Conservation (phyloP, 2,888 invertebrate genomes). For the Aricia artaxerxes region DNA sequence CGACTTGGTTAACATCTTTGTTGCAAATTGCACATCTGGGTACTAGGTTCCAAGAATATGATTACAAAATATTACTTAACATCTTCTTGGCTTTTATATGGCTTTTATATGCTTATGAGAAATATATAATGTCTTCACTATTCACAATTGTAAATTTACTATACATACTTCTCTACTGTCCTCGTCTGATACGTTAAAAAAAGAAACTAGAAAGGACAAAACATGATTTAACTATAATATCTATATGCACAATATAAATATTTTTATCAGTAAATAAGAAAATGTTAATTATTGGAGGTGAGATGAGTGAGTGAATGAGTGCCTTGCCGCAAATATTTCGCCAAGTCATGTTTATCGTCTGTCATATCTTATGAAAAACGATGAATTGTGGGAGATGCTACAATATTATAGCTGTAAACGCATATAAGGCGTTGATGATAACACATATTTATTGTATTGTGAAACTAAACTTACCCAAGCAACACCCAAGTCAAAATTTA, state of each 20-base stretch:
- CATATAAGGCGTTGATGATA: background rate
- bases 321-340: too few relatives aligned
- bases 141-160: background rate
- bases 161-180: background rate
- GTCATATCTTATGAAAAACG: too few relatives aligned
- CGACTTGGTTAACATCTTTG: background rate
- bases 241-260: too few relatives aligned
- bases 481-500: background rate
- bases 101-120: background rate
- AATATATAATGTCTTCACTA: too few relatives aligned
- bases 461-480: conserved; percentile 2
- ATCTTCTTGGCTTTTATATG: background rate
- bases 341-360: too few relatives aligned
- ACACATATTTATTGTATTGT: conserved; percentile 6
- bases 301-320: too few relatives aligned
- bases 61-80: background rate
- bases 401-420: background rate
- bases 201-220: too few relatives aligned
- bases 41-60: background rate
- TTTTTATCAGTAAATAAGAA: too few relatives aligned
- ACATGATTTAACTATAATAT: too few relatives aligned
- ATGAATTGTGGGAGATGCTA: too few relatives aligned
- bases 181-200: too few relatives aligned
- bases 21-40: background rate
- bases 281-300: too few relatives aligned